Base-by-base conservation (phyloP, 92 coral and sea anemone species). In the Phymanthus crucifer region DNA sequence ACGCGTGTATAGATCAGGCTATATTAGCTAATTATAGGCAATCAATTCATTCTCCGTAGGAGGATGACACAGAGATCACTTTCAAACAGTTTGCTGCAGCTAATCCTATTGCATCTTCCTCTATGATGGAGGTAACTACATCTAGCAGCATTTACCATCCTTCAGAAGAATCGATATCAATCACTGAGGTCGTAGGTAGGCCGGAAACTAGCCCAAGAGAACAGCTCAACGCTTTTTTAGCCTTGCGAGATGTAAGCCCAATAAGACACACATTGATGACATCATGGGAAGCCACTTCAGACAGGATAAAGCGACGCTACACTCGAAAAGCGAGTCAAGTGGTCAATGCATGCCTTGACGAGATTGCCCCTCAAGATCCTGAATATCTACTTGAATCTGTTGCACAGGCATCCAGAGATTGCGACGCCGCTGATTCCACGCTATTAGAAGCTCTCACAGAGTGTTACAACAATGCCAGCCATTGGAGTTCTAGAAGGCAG, bases 401-500 rank as follows among this genome's bases (percentile, higher is more conserved):
- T 66, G 77, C 70, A 66, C 58, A 80, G 71, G 58, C 77, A 2
- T 21, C 68, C 38, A 54, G n/a, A n/a, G n/a, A n/a, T n/a, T n/a
- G 78, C 71, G 72, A 33, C 64, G 77, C 50, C 29, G 52, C 80
- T 45, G 89, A 86, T 70, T 69, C 86, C 48, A 32, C 83, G 75
- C 73, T 86, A 79, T 56, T 86, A 82, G 90, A 86, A n/a, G n/a
- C n/a, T n/a, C n/a, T n/a, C n/a, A n/a, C n/a, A n/a, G n/a, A n/a
- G n/a, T n/a, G n/a, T n/a, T 86, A 81, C 77, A 72, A 70, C 85
- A 81, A 81, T 76, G 82, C 90, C 32, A 72, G 32, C 74, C 90
- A 86, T 48, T 76, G 86, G 90, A 81, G 86, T 33, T 75, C 86
- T 80, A 29, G 90, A 29, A 57, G 90, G 34, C 83, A 86, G 73